These are phyloP conservation scores for Ophion costatus DNA, from an alignment of 2,888 invertebrate species.

Conservation along the genomic window DNA sequence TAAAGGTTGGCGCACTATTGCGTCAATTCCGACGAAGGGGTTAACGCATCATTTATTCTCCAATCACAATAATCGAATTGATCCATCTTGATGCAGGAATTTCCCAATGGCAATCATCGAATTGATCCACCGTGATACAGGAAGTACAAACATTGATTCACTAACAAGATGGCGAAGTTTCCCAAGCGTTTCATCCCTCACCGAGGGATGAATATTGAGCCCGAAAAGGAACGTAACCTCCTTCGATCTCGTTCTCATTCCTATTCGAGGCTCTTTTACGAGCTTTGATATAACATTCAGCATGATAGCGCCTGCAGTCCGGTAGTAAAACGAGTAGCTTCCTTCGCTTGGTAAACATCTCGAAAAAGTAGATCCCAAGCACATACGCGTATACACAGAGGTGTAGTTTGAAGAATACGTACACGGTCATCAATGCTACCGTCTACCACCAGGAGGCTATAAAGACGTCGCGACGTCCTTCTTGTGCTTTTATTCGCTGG, in stretches of 20 bases:
- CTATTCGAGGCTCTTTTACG: constrained; percentile 4
- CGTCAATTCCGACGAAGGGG: too few species aligned
- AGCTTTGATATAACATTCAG: neutral
- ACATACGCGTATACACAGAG: constrained; percentile 12
- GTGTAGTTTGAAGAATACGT: neutral
- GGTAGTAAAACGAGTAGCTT: constrained; percentile 35
- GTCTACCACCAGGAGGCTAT: constrained; percentile 35
- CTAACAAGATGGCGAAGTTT: neutral
- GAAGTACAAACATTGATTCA: neutral
- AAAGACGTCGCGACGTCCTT: constrained; percentile 61
- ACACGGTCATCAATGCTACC: constrained; percentile 32
- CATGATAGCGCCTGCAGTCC: neutral
- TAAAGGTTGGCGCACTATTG: too few species aligned
- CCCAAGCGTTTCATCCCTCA: neutral
- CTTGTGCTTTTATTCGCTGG: constrained; percentile 44
- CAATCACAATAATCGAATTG: neutral
- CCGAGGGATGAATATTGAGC: too few species aligned
- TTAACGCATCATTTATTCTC: neutral
- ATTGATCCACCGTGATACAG: neutral
- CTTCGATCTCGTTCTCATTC: neutral
- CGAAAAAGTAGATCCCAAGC: constrained; percentile 9
- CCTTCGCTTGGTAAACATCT: constrained; percentile 45
- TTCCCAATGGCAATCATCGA: neutral
- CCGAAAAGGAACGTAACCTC: neutral
- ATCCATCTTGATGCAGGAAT: neutral